Evolutionary conservation across 2,888 invertebrate genomes (phyloP).

Genomic region (Leucoptera coffeella): DNA sequence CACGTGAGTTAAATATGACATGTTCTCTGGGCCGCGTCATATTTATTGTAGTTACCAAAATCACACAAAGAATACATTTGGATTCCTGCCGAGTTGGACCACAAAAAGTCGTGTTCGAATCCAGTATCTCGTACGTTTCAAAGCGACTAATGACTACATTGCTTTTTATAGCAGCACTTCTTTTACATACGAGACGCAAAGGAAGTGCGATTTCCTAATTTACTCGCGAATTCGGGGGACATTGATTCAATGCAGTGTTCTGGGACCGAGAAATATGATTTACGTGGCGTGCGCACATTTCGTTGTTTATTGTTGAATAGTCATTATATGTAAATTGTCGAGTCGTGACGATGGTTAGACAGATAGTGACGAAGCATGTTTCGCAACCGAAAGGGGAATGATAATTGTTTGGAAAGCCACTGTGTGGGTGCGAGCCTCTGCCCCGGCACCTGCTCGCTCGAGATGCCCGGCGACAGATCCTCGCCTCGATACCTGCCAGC

Average conservation of each 20-base stretch:
- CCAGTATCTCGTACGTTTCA: not conserved
- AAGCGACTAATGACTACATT: not conserved
- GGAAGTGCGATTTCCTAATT: not conserved
- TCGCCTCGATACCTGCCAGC: too few relatives aligned
- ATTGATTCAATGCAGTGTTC: too few relatives aligned
- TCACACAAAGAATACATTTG: slow-evolving; percentile 1
- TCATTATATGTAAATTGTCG: slow-evolving; percentile 50
- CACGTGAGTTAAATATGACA: too few relatives aligned
- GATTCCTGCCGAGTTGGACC: slow-evolving; percentile 1
- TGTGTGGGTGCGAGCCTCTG: slow-evolving; percentile 27
- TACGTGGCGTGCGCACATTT: slow-evolving; percentile 20
- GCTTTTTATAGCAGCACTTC: not conserved
- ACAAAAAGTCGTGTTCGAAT: slow-evolving; percentile 1
- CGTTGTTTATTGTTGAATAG: slow-evolving; percentile 45
- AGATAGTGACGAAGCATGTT: slow-evolving; percentile 48
- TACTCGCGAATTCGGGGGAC: not conserved
- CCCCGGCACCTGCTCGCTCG: slow-evolving; percentile 8
- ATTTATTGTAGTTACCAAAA: not conserved
- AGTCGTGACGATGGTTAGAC: slow-evolving; percentile 45
- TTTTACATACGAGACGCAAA: not conserved
- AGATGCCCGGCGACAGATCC: too few relatives aligned
- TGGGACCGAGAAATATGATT: too few relatives aligned
- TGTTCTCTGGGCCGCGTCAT: not conserved
- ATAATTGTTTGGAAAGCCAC: slow-evolving; percentile 34
- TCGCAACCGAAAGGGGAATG: slow-evolving; percentile 41